phyloP scores from a whole-genome alignment of 2,113 vertebrate genomes.

The Leptobrachium ailaonicum region DNA sequence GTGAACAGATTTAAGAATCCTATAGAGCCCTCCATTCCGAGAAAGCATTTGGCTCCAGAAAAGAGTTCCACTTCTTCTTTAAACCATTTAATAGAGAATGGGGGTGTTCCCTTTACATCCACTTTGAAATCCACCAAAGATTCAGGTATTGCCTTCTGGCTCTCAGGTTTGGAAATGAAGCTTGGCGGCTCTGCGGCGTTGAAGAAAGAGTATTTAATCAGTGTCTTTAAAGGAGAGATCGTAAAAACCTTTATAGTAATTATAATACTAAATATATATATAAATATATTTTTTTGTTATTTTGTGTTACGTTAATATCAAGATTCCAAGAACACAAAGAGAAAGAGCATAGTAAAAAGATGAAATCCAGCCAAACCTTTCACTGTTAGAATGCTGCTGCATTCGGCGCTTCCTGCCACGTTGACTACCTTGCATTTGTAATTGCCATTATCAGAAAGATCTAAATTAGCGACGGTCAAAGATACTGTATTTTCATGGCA shows the following conservation, averaged over 20 bases:
- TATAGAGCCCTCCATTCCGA: conserved; percentile 83
- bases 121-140: conserved; percentile 88
- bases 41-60: conserved; percentile 87
- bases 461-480: conserved; percentile 83
- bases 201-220: conserved; percentile 62
- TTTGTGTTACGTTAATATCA: conserved; percentile 26
- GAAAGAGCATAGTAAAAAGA: conserved; percentile 43
- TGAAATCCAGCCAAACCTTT: conserved; percentile 84
- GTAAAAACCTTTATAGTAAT: too few species aligned
- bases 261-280: too few species aligned
- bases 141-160: conserved; percentile 83
- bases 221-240: background rate
- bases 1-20: conserved; percentile 92
- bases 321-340: conserved; percentile 28
- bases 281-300: background rate
- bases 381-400: conserved; percentile 82
- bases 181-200: conserved; percentile 87
- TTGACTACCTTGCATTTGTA: conserved; percentile 90
- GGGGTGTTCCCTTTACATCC: conserved; percentile 87
- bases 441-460: conserved; percentile 81
- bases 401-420: conserved; percentile 82
- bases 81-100: conserved; percentile 93
- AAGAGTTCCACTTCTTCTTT: conserved; percentile 90
- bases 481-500: conserved; percentile 85
- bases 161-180: conserved; percentile 84